Base-by-base conservation (phyloP, 2,888 invertebrate species). In the Podotricha telesiphe region DNA sequence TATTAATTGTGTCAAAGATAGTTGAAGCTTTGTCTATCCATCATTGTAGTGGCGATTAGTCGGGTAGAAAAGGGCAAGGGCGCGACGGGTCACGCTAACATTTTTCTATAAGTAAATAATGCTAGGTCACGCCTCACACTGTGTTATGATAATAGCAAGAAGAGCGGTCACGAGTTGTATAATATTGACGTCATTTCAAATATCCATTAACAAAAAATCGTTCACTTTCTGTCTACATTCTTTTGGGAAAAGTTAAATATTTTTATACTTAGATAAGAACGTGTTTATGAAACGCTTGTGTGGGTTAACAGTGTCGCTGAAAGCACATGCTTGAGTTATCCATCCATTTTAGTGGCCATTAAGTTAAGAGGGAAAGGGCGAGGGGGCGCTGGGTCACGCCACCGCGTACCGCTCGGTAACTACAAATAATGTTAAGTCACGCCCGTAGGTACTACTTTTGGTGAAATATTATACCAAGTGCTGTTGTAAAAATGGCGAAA, bases 301-400 rank as follows among this genome's bases (percentile, higher is more conserved):
- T 59, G 40, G 65, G 67, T 78, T 76, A 78, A 80, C 74, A 79
- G 75, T 73, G 77, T 74, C 78, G 74, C 77, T 77, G 79, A 77
- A 80, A 81, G 82, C 74, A 80, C 75, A 80, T 81, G 81, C 79
- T 82, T 78, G 75, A 77, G 82, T 81, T 78, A 89, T 89, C 88
- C 87, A 89, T 90, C n/a, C 90, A 91, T 86, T 83, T 81, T 77
- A 82, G 80, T 78, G 80, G 82, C 86, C 84, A 88, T 89, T 90
- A 90, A 78, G 80, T 80, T 79, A 79, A 82, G 81, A 77, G 79
- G 78, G 81, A 83, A 79, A 71, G 81, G 84, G 80, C 79, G 73
- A 82, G 86, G 87, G 86, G 80, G 86, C 86, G 86, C 76, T 82
- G 76, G 83, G 88, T 86, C 89, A 89, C 89, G 88, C 82, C 77